Evolutionary conservation across 1,140 invertebrate genomes (phyloP).

Genomic region (Drosophila pruinosa): DNA sequence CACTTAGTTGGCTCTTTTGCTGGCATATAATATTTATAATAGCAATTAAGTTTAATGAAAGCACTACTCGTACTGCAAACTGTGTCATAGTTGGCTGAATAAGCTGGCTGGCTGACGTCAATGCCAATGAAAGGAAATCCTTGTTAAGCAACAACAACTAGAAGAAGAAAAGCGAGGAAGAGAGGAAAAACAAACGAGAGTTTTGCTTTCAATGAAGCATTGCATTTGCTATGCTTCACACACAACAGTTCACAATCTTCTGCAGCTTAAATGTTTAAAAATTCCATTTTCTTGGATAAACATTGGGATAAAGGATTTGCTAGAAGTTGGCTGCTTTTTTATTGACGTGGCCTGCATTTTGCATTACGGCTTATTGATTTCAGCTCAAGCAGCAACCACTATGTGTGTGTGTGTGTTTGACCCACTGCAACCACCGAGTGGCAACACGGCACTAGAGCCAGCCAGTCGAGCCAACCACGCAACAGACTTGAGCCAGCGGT

Average conservation of each 20-base stretch:
- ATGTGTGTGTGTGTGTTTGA: neutral
- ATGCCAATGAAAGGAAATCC: slow-evolving; percentile 18
- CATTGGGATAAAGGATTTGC: too few relatives aligned
- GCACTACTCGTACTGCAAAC: slow-evolving; percentile 26
- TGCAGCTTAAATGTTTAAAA: slow-evolving; percentile 30
- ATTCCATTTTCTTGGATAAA: slow-evolving; percentile 49
- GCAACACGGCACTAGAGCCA: neutral
- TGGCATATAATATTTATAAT: neutral
- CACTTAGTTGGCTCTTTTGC: neutral
- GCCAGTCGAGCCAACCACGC: neutral
- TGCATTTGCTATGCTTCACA: neutral
- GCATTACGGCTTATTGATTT: neutral
- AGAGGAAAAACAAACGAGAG: neutral
- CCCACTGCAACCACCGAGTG: neutral
- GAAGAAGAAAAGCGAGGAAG: neutral
- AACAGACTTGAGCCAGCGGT: neutral
- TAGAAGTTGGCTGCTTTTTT: neutral
- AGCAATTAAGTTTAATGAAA: slow-evolving; percentile 24
- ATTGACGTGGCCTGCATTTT: slow-evolving; percentile 28
- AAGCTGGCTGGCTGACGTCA: slow-evolving; percentile 1
- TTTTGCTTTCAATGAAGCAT: neutral
- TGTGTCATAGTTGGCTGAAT: slow-evolving; percentile 12
- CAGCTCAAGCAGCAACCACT: neutral
- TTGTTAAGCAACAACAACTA: neutral
- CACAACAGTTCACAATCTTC: neutral